These are phyloP conservation scores for Prorops nasuta DNA, from an alignment of 1,140 invertebrate genomes.

Conservation along the genomic window DNA sequence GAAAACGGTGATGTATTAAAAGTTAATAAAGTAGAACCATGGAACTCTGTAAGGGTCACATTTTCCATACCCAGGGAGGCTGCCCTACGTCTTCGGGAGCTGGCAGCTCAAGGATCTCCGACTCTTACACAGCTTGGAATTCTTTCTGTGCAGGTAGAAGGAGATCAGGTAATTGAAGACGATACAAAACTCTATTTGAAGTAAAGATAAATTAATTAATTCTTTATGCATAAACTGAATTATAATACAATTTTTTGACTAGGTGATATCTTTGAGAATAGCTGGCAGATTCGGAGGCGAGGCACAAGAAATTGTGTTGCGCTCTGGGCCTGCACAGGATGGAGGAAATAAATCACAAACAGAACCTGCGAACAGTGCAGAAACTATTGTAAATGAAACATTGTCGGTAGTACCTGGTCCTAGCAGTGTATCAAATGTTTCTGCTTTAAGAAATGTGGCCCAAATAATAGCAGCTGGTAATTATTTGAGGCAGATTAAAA, in stretches of 20 bases:
- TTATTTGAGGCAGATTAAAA: background rate
- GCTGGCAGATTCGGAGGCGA: slow-evolving; percentile 71
- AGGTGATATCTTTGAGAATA: slow-evolving; percentile 84
- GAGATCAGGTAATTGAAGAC: slow-evolving; percentile 73
- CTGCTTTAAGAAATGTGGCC: slow-evolving; percentile 48
- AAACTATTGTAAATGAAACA: slow-evolving; percentile 35
- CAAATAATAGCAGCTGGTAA: slow-evolving; percentile 53
- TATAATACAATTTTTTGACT: slow-evolving; percentile 6
- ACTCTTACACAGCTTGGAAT: slow-evolving; percentile 88
- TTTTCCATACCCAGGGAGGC: slow-evolving; percentile 95
- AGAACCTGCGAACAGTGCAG: slow-evolving; percentile 35
- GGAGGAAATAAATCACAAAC: slow-evolving; percentile 45
- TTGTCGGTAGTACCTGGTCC: slow-evolving; percentile 47
- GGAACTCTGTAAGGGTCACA: slow-evolving; percentile 96
- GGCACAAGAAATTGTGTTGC: slow-evolving; percentile 74
- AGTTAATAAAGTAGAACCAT: slow-evolving; percentile 91
- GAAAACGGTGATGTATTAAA: slow-evolving; percentile 60
- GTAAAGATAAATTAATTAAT: slow-evolving; percentile 4
- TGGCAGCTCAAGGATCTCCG: slow-evolving; percentile 85
- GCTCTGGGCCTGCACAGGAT: slow-evolving; percentile 57
- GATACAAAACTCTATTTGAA: slow-evolving; percentile 3
- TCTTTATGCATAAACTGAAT: background rate
- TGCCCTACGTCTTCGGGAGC: slow-evolving; percentile 80
- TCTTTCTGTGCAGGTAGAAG: slow-evolving; percentile 93
- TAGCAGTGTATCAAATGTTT: slow-evolving; percentile 47